Evolutionary conservation across 64 coral and sea anemone species (phyloP).

Genomic region (Pachyseris speciosa): DNA sequence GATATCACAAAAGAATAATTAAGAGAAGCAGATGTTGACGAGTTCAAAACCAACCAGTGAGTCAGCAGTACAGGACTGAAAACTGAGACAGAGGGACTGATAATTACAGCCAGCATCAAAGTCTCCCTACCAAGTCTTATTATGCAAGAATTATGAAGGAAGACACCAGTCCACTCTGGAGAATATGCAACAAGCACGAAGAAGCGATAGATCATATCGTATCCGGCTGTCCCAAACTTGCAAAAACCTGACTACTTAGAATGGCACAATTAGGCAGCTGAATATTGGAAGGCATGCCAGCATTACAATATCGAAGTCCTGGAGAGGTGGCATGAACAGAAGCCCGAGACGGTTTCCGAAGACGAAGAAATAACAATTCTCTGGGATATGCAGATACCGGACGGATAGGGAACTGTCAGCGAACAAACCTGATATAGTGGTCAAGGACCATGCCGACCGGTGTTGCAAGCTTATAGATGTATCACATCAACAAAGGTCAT

Average conservation of each 20-base stretch:
- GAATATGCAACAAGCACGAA: too few relatives aligned
- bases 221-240: too few relatives aligned
- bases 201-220: too few relatives aligned
- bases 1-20: too few relatives aligned
- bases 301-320: background rate
- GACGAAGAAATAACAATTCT: background rate
- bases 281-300: background rate
- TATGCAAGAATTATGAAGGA: too few relatives aligned
- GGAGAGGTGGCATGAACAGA: background rate
- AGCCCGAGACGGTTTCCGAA: background rate
- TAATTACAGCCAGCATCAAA: too few relatives aligned
- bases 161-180: too few relatives aligned
- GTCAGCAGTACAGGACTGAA: too few relatives aligned
- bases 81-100: too few relatives aligned
- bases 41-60: too few relatives aligned
- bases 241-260: background rate
- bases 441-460: background rate
- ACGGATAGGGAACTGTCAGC: background rate
- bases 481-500: background rate
- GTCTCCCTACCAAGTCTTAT: too few relatives aligned
- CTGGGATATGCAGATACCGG: background rate
- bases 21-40: too few relatives aligned
- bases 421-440: background rate
- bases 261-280: background rate
- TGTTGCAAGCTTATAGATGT: background rate